Evolutionary conservation across 2,113 vertebrate species (phyloP), one percentile per base, ranked within the genome.

Genomic region (Lepus europaeus): DNA sequence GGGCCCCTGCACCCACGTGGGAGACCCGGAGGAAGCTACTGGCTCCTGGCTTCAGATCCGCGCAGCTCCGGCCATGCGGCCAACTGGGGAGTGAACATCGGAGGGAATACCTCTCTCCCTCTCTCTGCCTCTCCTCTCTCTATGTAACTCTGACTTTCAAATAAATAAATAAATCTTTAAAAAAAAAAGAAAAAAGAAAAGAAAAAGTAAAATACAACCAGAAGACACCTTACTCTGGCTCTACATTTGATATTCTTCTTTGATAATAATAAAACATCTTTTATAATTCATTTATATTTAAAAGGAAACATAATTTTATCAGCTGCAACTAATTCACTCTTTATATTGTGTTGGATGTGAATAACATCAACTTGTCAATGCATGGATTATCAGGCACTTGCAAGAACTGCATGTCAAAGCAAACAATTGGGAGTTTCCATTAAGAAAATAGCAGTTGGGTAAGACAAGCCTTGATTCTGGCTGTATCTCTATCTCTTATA

Each of bases 341-440:
- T 56, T 36, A 45, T 33, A 10, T 29, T 33, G 4, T n/a, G 51
- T 23, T 10, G 14, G 6, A 20, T 13, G 27, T 51, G 25, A 82
- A 11, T 33, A 29, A 31, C 13, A 33, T 39, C 9, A 27, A 45
- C 1, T 1, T 63, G 27, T 39, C 31, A 45, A 33, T 13, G 14
- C 7, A 1, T 39, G 22, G 56, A 20, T 89, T 81, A 45, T 69
- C 9, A 39, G 33, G 10, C 22, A 22, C 7, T 66, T 16, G 27
- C 0, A 56, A 6, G 10, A 23, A 70, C 3, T 33, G 5, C 9
- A 11, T 4, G 10, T 1, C 16, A 66, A 17, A 59, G 25, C 0
- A 23, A 36, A 8, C 10, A 29, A 6, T 12, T 49, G 17, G 17
- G 45, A 72, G 2, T 76, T 51, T 93, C 39, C 56, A 2, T 23